Base-by-base conservation (phyloP, 2,888 invertebrate genomes). In the Nephrotoma flavescens region DNA sequence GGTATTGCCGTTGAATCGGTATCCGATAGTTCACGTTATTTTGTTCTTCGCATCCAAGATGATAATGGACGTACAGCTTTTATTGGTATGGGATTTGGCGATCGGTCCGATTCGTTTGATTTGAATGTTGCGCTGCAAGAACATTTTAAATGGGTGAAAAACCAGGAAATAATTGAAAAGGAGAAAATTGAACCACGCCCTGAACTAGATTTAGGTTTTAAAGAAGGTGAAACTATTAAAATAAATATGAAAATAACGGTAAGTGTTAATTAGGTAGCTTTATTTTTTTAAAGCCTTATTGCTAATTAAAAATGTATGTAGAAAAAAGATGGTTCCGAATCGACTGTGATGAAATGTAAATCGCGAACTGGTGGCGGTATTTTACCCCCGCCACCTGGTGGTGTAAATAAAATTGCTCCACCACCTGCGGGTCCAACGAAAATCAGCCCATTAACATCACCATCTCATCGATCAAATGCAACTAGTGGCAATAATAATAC, bases 181-280 rank as follows among this genome's bases (percentile, higher is more conserved):
- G 96, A 97, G 90, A 95, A 95, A 89, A 94, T 94, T 89, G 95
- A 94, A 87, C 95, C 96, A 9, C 94, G 94, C 87, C 95, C 94
- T 89, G 96, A 97, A 89, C 92, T 99, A 83, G 99, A 99, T 93
- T 94, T 99, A 87, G 96, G 98, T 86, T 99, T 99, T 91, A 99
- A 99, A 91, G 99, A 99, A 90, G 99, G 99, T 31, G 98, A 99
- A 93, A 99, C 99, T 0, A 99, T 99, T 88, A 99, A 98, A 93
- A 98, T 99, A 88, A 99, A 99, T 91, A 97, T 99, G 96, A 97
- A 97, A 92, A 97, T 98, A 88, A 97, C 97, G 88, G 97, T 97
- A 93, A 91, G 93, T 90, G n/a, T 6, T 31, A 41, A 12, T 83
- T 31, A n/a, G n/a, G n/a, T n/a, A n/a, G n/a, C 71, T 47, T 45